These are phyloP conservation scores for Nephrotoma flavescens DNA, from an alignment of 2,888 invertebrate genomes.

Conservation along the genomic window DNA sequence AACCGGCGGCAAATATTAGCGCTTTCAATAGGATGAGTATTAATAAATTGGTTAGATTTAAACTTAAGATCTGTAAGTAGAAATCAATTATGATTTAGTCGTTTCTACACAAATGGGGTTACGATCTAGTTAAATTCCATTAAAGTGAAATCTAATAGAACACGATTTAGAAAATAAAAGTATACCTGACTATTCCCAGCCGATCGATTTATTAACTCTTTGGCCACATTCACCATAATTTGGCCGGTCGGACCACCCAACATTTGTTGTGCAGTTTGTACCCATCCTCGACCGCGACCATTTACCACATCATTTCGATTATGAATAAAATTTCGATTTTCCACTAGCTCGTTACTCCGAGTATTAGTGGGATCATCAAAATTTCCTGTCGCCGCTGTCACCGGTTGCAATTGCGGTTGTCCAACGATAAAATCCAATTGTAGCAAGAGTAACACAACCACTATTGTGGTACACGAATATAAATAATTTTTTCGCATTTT, in stretches of 20 bases:
- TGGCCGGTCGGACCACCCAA: conserved; percentile 28
- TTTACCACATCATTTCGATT: not conserved
- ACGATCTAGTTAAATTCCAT: not conserved
- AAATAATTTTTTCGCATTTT: not conserved
- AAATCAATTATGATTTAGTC: not conserved
- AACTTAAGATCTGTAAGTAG: conserved; percentile 48
- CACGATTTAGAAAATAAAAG: not conserved
- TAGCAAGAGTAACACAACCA: not conserved
- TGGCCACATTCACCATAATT: conserved; percentile 36
- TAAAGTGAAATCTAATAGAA: not conserved
- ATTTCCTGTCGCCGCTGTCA: not conserved
- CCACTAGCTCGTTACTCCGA: not conserved
- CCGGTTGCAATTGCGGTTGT: not conserved
- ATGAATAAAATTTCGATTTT: not conserved
- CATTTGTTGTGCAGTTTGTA: conserved; percentile 24
- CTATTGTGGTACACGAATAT: not conserved
- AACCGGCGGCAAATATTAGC: conserved; percentile 65
- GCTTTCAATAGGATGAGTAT: conserved; percentile 68
- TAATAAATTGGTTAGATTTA: conserved; percentile 68
- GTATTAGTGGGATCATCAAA: not conserved
- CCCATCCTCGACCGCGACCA: conserved; percentile 17
- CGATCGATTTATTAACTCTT: conserved; percentile 51
- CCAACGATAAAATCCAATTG: not conserved
- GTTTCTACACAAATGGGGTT: not conserved
- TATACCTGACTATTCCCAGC: conserved; percentile 52